Evolutionary conservation across 2,797 vertebrate genomes (phyloP).

Genomic region (Pseudotriccus pelzelni): DNA sequence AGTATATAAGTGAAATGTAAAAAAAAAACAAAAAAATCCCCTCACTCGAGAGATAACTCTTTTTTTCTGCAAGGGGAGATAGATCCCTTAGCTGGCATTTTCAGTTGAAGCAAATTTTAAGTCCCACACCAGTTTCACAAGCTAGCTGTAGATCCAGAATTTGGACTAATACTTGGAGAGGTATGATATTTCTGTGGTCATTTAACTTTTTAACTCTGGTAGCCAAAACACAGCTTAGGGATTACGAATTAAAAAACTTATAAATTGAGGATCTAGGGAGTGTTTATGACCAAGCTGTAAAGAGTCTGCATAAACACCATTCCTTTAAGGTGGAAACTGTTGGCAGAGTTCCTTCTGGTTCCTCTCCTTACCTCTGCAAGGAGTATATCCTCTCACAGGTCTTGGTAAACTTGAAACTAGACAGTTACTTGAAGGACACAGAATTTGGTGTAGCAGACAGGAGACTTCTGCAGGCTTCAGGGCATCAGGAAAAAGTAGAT

Average conservation of each 20-base stretch:
- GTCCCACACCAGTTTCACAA: not conserved
- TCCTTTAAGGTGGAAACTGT: not conserved
- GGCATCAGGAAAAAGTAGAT: not conserved
- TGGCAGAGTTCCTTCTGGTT: not conserved
- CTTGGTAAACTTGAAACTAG: not conserved
- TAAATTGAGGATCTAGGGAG: accelerated
- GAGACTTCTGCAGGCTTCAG: not conserved
- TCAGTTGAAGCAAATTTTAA: not conserved
- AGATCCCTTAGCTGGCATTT: not conserved
- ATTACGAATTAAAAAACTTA: not conserved
- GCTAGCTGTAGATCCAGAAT: not conserved
- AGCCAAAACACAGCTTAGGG: not conserved
- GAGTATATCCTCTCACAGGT: not conserved
- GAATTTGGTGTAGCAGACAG: not conserved
- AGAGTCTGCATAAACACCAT: not conserved
- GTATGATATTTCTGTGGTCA: not conserved
- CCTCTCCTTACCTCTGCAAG: not conserved
- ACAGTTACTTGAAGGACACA: not conserved
- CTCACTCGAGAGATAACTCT: not conserved
- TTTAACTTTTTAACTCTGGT: not conserved
- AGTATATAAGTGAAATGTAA: not conserved
- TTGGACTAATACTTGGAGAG: not conserved
- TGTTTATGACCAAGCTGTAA: not conserved
- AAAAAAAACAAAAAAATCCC: not conserved
- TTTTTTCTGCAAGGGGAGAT: not conserved